These are phyloP conservation scores for Cyanoderma ruficeps DNA, from an alignment of 2,113 vertebrate species.

Conservation along the genomic window DNA sequence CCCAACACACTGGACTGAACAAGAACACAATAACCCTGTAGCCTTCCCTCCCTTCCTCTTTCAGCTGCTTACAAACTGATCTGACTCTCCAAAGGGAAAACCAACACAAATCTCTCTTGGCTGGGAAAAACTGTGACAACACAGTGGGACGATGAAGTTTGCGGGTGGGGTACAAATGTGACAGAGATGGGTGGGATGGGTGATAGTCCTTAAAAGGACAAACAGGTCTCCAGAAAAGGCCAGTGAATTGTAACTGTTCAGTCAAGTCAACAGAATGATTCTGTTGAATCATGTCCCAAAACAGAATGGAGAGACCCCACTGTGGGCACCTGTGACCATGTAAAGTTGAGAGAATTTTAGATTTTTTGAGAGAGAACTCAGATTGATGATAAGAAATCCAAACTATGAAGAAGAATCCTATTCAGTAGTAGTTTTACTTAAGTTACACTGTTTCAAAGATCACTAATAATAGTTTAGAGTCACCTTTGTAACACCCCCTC, in stretches of 20 bases:
- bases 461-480: neutral
- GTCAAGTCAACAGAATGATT: neutral
- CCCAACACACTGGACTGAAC: neutral
- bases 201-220: neutral
- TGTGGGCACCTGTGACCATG: neutral
- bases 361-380: neutral
- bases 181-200: neutral
- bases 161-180: neutral
- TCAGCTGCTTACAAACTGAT: neutral
- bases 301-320: neutral
- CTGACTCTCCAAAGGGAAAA: neutral
- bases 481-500: neutral
- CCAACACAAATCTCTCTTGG: neutral
- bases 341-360: neutral
- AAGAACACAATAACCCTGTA: neutral
- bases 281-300: neutral
- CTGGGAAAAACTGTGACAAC: neutral
- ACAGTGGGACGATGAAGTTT: neutral
- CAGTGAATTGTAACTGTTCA: neutral
- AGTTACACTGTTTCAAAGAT: neutral
- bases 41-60: neutral
- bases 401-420: neutral
- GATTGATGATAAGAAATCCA: neutral
- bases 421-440: neutral
- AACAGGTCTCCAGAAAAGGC: neutral